Base-by-base conservation (phyloP, 2,797 vertebrate species). In the Tenualosa ilisha region DNA sequence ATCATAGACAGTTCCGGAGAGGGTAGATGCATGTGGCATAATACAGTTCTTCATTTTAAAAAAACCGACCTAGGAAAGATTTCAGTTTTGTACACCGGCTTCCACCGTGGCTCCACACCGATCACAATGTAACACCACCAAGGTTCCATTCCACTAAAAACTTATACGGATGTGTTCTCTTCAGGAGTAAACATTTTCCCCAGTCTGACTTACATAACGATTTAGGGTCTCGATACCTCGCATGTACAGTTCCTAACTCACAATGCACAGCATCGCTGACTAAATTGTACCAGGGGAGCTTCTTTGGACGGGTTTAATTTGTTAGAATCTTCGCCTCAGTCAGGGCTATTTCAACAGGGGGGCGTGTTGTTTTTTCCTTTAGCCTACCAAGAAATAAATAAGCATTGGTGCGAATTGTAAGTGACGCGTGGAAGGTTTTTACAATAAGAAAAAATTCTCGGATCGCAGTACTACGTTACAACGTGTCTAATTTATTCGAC, bases 61-160 rank as follows among this genome's bases (percentile, higher is more conserved):
- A 56, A 37, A 65, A 46, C 88, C 51, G 40, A 89, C 88, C 88
- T 85, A 81, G 24, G 53, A 31, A 81, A 88, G 75, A 61, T 37
- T 84, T 24, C 89, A 26, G 54, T 86, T 90, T 82, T 68, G 81
- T 82, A 91, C 89, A 49, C 63, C 53, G 87, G 86, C 75, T 89
- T 68, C 50, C 9, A 88, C 90, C 90, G 82, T 79, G 72, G 72
- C 40, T 46, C 72, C 37, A 46, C 72, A 46, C 43, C 17, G 40
- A 79, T 46, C 72, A 79, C 72, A 79, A 79, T 8, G 37, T 46
- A 22, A 79, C 72, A 43, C 40, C 72, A 43, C 40, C 72, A 40
- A 6, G 17, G 17, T 79, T 79, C 72, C 72, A 79, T 43, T 79
- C 37, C 13, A 20, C 72, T 20, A 79, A 46, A 79, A 79, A 43